These are phyloP conservation scores for Brachionus sp. DNA, from an alignment of 1,140 invertebrate species.

Conservation along the genomic window DNA sequence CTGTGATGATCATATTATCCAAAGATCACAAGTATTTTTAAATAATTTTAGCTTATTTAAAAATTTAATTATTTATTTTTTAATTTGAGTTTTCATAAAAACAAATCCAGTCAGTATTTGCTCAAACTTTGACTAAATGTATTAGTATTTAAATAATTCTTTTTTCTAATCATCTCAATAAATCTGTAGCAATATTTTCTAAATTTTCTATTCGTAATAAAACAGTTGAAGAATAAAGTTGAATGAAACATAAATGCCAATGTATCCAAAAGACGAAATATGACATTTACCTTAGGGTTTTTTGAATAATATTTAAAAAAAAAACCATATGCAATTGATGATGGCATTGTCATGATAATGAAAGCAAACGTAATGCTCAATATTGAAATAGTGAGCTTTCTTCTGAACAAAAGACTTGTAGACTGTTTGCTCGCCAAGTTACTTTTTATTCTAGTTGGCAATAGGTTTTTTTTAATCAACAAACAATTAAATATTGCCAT, in stretches of 20 bases:
- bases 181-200: neutral
- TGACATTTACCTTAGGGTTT: neutral
- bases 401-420: neutral
- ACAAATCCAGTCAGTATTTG: too few relatives aligned
- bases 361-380: conserved; percentile 24
- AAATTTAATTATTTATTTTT: too few relatives aligned
- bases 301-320: neutral
- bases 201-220: conserved; percentile 22
- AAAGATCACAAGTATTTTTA: too few relatives aligned
- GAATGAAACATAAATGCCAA: conserved; percentile 15
- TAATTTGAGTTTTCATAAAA: too few relatives aligned
- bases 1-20: too few relatives aligned
- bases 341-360: conserved; percentile 30
- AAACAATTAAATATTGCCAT: conserved; percentile 36
- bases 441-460: neutral
- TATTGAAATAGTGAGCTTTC: neutral
- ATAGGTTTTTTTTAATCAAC: neutral
- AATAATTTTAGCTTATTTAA: too few relatives aligned
- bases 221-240: neutral
- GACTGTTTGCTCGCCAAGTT: neutral
- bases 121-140: too few relatives aligned
- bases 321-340: conserved; percentile 8
- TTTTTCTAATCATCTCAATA: neutral
- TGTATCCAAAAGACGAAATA: neutral
- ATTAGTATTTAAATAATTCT: neutral